These are phyloP conservation scores for Ichneumon xanthorius DNA, from an alignment of 2,888 invertebrate species.

Conservation along the genomic window DNA sequence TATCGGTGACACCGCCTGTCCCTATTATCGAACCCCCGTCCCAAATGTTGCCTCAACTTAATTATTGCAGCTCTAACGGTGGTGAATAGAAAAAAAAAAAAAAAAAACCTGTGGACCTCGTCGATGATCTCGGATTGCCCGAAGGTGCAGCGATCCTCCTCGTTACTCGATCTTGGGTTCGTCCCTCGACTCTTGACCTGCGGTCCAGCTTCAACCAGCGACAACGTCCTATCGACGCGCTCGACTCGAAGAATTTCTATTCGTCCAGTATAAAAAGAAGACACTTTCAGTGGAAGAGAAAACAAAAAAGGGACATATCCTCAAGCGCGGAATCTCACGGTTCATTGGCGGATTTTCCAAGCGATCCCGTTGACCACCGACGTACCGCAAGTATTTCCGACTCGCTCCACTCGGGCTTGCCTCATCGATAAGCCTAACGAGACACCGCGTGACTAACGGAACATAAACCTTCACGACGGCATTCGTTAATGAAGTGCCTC, in stretches of 20 bases:
- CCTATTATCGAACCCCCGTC: no score
- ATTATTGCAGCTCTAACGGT: no score
- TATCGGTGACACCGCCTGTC: no score
- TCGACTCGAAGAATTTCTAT: conserved; percentile 18
- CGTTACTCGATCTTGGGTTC: conserved; percentile 16
- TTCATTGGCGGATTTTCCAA: conserved; percentile 64
- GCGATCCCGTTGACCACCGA: conserved; percentile 63
- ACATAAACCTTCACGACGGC: conserved; percentile 74
- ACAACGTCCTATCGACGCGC: conserved; percentile 11
- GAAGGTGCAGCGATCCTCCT: conserved; percentile 15
- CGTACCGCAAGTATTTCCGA: conserved; percentile 67
- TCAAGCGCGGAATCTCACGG: conserved; percentile 55
- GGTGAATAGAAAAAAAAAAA: neutral
- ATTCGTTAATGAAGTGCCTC: conserved; percentile 74
- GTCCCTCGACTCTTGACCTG: conserved; percentile 38
- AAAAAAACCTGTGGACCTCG: conserved; percentile 8
- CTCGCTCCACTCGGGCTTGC: conserved; percentile 66
- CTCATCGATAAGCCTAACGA: conserved; percentile 75
- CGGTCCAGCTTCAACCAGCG: conserved; percentile 26
- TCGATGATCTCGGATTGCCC: neutral
- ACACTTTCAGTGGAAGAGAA: conserved; percentile 41
- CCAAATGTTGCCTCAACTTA: no score
- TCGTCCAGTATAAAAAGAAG: conserved; percentile 12
- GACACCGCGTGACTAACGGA: conserved; percentile 69
- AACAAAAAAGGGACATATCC: conserved; percentile 44